A percentile compares a stretch with the other conserved stretches of the same genome.
phyloP scores from a whole-genome alignment of 2,888 invertebrate species.

The Andrena marginata region DNA sequence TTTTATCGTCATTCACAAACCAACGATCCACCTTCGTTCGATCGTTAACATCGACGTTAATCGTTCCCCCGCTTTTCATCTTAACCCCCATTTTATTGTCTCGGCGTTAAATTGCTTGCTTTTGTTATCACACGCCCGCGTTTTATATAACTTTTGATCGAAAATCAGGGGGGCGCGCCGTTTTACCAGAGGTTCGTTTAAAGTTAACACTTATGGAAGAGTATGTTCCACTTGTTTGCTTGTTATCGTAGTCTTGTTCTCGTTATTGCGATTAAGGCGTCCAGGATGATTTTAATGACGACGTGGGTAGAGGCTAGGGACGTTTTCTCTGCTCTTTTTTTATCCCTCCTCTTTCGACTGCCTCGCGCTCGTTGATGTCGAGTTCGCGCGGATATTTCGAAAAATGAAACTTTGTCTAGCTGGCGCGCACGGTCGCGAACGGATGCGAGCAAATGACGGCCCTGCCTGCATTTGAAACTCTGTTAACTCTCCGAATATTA shows the following conservation, averaged over 20 bases:
- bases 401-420: constrained; percentile 36
- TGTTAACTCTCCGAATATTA: constrained; percentile 85
- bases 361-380: neutral
- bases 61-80: constrained; percentile 13
- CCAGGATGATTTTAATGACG: neutral
- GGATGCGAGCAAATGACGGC: constrained; percentile 76
- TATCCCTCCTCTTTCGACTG: neutral
- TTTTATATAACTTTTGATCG: constrained; percentile 26
- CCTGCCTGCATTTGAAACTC: constrained; percentile 84
- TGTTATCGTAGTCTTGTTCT: constrained; percentile 6
- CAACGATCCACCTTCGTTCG: constrained; percentile 45
- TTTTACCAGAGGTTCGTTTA: constrained; percentile 30
- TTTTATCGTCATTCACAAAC: constrained; percentile 55
- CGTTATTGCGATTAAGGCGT: constrained; percentile 6
- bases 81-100: neutral
- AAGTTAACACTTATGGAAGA: constrained; percentile 43
- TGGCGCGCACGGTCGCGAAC: constrained; percentile 55
- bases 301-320: too few relatives aligned
- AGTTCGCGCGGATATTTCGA: constrained; percentile 7
- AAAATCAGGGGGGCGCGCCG: constrained; percentile 16
- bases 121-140: neutral
- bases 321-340: neutral
- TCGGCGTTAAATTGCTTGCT: constrained; percentile 17
- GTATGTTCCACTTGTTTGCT: constrained; percentile 18
- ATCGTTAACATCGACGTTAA: constrained; percentile 46